Evolutionary conservation across 2,113 vertebrate species (phyloP), one percentile per base, ranked within the genome.

Genomic region (Onychorhynchus coronatus): DNA sequence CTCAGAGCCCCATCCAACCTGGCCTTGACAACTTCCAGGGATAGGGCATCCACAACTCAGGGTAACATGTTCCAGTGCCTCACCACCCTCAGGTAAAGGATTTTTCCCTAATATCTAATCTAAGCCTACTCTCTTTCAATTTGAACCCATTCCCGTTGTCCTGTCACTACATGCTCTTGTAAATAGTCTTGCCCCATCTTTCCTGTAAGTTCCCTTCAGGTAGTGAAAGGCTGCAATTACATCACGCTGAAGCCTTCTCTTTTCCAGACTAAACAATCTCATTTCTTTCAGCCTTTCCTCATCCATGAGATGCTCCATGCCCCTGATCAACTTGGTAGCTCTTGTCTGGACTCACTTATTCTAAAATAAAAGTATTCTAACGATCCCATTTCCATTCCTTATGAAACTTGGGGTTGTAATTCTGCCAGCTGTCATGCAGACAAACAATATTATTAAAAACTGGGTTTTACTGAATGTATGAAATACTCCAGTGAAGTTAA

Each of bases 91-190:
- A 41, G 35, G 11, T 7, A 62, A 82, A 53, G 18, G 62, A 5
- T 62, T 70, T 67, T 75, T 47, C 27, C 62, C 25, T 55, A 35
- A 22, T 19, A 55, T 13, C 47, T 55, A 35, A 55, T 76, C 67
- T 41, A 76, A 35, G 4, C 11, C 20, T 47, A 62, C 6, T 47
- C 11, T 35, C 27, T 66, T 67, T 30, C 21, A 62, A 8, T 68
- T 47, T 70, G 25, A 89, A 41, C 2, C 2, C 0, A 0, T 21
- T 5, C 14, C 30, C 31, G 11, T 35, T 47, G 16, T 53, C 28
- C 46, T 46, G 37, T 17, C 46, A 59, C 33, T 53, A 30, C 9
- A 27, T 7, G 17, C 17, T 76, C 8, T 3, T 31, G 21, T 27
- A 62, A 68, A 62, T 12, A 31, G 39, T 46, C 30, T 75, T 31